Percentiles rank a stretch among this genome's conserved stretches.
phyloP scores from a whole-genome alignment of 2,888 invertebrate genomes.

The Caenorhabditis zanzibari region DNA sequence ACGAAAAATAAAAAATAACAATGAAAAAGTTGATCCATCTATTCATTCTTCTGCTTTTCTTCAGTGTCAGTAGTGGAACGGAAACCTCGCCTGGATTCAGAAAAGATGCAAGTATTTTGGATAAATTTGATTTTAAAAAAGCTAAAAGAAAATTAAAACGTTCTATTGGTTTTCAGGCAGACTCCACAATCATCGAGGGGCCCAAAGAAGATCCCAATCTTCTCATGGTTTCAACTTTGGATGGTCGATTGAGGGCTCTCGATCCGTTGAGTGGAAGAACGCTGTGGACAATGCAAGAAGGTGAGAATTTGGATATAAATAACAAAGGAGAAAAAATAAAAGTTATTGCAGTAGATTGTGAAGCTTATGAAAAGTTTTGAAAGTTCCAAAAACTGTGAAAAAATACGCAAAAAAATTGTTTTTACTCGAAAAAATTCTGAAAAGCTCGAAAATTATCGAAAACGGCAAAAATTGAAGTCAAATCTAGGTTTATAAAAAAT shows the following conservation, averaged over 20 bases:
- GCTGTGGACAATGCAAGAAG: conserved; percentile 94
- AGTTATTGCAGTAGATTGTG: background rate
- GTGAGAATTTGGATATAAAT: conserved; percentile 69
- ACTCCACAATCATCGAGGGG: conserved; percentile 3
- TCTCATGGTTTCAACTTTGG: conserved; percentile 93
- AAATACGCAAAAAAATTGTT: too few relatives aligned
- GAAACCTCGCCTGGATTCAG: too few relatives aligned
- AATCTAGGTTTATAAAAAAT: too few relatives aligned
- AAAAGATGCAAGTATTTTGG: conserved; percentile 15
- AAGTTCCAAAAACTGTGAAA: too few relatives aligned
- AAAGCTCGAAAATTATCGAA: too few relatives aligned
- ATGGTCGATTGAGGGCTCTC: conserved; percentile 94
- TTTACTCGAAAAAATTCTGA: too few relatives aligned
- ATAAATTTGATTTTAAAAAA: background rate
- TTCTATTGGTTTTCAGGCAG: conserved; percentile 4
- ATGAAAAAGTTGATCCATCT: conserved; percentile 28
- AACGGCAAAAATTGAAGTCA: too few relatives aligned
- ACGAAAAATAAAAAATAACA: conserved; percentile 10
- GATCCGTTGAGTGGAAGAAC: conserved; percentile 91
- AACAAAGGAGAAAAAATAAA: background rate
- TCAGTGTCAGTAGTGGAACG: background rate
- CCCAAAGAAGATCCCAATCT: background rate
- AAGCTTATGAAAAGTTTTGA: too few relatives aligned
- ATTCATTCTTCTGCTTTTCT: conserved; percentile 19
- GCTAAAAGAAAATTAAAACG: too few relatives aligned